Percentiles rank a stretch among this genome's conserved stretches.
Conservation (phyloP, 2,888 invertebrate species). For the Andrena dorsata region DNA sequence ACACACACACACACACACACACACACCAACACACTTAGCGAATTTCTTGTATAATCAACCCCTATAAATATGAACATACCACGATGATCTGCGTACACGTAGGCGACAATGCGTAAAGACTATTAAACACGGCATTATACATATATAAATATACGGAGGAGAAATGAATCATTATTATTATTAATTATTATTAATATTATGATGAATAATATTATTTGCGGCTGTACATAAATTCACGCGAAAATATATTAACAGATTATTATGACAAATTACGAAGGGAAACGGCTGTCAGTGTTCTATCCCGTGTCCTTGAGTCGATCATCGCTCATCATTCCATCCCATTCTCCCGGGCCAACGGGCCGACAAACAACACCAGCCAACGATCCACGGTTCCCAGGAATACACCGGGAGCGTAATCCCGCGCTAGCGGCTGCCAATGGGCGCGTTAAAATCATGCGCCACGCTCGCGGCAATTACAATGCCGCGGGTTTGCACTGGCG, state of each 20-base stretch:
- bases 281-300: constrained; percentile 57
- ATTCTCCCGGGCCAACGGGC: background rate
- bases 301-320: constrained; percentile 33
- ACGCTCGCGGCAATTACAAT: background rate
- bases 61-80: constrained; percentile 82
- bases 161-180: constrained; percentile 62
- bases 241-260: constrained; percentile 85
- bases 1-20: constrained; percentile 43
- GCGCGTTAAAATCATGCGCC: constrained; percentile 22
- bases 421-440: background rate
- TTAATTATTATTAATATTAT: constrained; percentile 62
- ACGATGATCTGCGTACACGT: constrained; percentile 71
- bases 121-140: constrained; percentile 77
- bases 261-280: constrained; percentile 77
- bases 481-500: too few relatives aligned
- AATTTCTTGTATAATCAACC: constrained; percentile 82
- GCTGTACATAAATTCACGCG: constrained; percentile 84
- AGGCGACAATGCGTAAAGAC: constrained; percentile 77
- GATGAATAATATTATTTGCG: constrained; percentile 83
- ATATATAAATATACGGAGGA: constrained; percentile 79
- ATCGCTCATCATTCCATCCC: constrained; percentile 31
- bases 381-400: background rate
- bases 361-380: background rate
- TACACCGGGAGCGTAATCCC: background rate
- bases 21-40: constrained; percentile 70